These are phyloP conservation scores for Calonectris borealis DNA, from an alignment of 2,113 vertebrate genomes.

Conservation along the genomic window DNA sequence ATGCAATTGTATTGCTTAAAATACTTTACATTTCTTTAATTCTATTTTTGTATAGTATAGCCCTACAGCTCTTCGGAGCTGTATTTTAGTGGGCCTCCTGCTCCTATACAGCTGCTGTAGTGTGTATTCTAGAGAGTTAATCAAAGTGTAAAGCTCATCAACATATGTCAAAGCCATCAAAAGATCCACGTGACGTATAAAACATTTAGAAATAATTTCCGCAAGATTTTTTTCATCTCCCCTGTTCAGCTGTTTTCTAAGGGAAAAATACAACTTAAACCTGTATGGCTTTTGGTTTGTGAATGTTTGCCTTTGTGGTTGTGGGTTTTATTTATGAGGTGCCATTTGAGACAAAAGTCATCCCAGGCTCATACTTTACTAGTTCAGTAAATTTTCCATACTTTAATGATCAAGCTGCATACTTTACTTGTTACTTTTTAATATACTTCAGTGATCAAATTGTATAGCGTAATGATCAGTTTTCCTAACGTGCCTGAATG, in stretches of 20 bases:
- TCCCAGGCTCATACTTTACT: conserved; percentile 46
- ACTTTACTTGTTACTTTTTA: conserved; percentile 62
- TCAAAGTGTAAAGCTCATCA: not conserved
- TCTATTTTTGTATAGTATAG: not conserved
- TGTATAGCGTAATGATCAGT: conserved; percentile 30
- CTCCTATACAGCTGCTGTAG: not conserved
- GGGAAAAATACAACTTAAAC: not conserved
- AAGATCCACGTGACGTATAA: not conserved
- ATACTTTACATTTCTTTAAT: not conserved
- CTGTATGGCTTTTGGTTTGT: not conserved
- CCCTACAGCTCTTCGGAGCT: not conserved
- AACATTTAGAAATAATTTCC: conserved; percentile 4
- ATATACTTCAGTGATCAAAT: conserved; percentile 64
- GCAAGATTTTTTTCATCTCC: not conserved
- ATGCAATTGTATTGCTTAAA: not conserved
- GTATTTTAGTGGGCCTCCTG: not conserved
- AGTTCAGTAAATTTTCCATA: conserved; percentile 61
- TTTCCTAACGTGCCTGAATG: conserved; percentile 43
- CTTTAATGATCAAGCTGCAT: conserved; percentile 61
- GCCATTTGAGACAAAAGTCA: conserved; percentile 58
- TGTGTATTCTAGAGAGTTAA: not conserved
- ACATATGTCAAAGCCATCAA: conserved; percentile 18
- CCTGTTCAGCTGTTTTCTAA: conserved; percentile 30
- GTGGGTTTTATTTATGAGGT: conserved; percentile 61
- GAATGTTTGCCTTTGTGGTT: conserved; percentile 52